A percentile compares a stretch with the other conserved stretches of the same genome.
Conservation (phyloP, 2,888 invertebrate species). For the Ernsta delagoae region DNA sequence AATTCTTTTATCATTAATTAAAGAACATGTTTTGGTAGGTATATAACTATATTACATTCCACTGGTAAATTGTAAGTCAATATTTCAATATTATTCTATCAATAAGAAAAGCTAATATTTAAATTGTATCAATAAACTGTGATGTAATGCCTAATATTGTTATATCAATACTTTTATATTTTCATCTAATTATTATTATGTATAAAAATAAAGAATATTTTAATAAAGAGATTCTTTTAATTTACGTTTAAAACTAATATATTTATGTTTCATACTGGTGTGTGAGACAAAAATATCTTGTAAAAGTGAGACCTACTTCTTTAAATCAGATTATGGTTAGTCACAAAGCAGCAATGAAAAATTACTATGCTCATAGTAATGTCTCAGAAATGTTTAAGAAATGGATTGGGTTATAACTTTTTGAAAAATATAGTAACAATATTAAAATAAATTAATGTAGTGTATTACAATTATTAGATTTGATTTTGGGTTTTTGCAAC, state of each 20-base stretch:
- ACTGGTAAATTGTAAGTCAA: neutral
- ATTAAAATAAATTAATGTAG: too few relatives aligned
- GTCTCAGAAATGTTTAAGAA: too few relatives aligned
- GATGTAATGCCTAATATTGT: conserved; percentile 20
- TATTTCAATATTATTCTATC: neutral
- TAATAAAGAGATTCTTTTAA: conserved; percentile 1
- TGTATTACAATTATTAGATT: too few relatives aligned
- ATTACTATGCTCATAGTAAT: too few relatives aligned
- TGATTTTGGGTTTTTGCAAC: too few relatives aligned
- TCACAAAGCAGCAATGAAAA: too few relatives aligned
- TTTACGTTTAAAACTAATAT: neutral
- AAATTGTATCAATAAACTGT: conserved; percentile 20
- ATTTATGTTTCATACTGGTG: neutral
- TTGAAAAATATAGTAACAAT: too few relatives aligned
- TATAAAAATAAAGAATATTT: conserved; percentile 2
- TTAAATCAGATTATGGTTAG: too few relatives aligned
- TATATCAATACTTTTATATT: conserved; percentile 5
- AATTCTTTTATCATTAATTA: neutral
- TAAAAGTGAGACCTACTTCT: too few relatives aligned
- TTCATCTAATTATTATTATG: conserved; percentile 13
- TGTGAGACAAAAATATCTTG: neutral
- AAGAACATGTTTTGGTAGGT: neutral
- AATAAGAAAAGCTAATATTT: conserved; percentile 21
- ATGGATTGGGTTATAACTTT: too few relatives aligned
- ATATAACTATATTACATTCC: conserved; percentile 13